Conservation (phyloP, 2,113 vertebrate genomes). For the Chaetodon auriga region DNA sequence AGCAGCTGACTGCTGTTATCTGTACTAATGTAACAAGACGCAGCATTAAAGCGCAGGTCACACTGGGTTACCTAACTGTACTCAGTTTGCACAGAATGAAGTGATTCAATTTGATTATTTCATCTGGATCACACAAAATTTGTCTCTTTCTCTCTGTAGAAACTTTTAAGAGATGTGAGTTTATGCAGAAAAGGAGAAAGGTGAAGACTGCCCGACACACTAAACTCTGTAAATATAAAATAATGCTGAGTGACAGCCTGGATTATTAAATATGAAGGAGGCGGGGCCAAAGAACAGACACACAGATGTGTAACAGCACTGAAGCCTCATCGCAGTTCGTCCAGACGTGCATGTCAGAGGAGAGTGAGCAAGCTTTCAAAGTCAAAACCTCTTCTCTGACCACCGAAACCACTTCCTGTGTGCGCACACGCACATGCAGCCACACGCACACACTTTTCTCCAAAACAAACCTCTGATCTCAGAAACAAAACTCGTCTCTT, state of each 20-base stretch:
- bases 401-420: conserved; percentile 30
- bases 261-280: background rate
- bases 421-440: background rate
- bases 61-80: background rate
- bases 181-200: background rate
- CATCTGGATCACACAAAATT: conserved; percentile 17
- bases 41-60: conserved; percentile 44
- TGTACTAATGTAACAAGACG: background rate
- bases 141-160: background rate
- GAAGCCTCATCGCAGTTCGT: background rate
- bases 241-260: too few relatives aligned
- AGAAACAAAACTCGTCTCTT: background rate
- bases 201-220: background rate
- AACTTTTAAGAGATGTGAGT: background rate
- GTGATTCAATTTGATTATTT: conserved; percentile 38
- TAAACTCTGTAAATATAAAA: background rate
- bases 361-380: background rate
- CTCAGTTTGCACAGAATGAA: background rate
- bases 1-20: conserved; percentile 59
- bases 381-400: background rate
- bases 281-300: too few relatives aligned
- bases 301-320: too few relatives aligned
- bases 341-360: background rate
- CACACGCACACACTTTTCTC: conserved; percentile 15
- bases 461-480: conserved; percentile 37